Conservation (phyloP, 2,888 invertebrate species). For the Coremacera marginata region DNA sequence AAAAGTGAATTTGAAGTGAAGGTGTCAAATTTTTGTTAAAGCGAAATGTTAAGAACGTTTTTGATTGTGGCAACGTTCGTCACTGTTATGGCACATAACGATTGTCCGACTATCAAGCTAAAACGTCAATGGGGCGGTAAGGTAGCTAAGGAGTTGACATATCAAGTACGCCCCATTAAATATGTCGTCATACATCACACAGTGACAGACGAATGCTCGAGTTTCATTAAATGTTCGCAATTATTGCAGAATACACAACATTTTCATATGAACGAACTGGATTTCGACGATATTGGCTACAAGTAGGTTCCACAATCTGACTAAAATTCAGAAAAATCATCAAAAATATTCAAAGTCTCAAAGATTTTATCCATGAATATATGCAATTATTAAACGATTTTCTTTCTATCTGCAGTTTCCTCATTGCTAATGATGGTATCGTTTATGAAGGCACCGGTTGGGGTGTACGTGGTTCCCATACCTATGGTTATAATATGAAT, state of each 20-base stretch:
- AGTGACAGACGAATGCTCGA: constrained; percentile 70
- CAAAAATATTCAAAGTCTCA: no score
- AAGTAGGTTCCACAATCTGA: constrained; percentile 65
- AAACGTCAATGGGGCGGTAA: constrained; percentile 75
- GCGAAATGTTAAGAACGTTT: not conserved
- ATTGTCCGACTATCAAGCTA: constrained; percentile 72
- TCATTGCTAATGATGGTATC: constrained; percentile 76
- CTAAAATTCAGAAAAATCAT: no score
- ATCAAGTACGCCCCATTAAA: constrained; percentile 73
- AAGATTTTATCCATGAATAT: no score
- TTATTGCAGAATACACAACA: constrained; percentile 71
- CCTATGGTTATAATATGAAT: constrained; percentile 73
- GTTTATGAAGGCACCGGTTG: constrained; percentile 78
- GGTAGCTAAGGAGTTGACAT: constrained; percentile 70
- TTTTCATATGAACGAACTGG: constrained; percentile 71
- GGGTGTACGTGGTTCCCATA: constrained; percentile 74
- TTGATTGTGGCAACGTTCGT: not conserved
- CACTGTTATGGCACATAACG: not conserved
- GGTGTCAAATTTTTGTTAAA: no score
- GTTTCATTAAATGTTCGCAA: constrained; percentile 69
- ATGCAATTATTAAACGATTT: no score
- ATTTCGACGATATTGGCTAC: constrained; percentile 73
- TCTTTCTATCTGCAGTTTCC: constrained; percentile 67
- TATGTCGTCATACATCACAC: constrained; percentile 75
- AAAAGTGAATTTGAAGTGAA: no score